phyloP scores from a whole-genome alignment of 1,140 invertebrate species.

The Chironomus tepperi region DNA sequence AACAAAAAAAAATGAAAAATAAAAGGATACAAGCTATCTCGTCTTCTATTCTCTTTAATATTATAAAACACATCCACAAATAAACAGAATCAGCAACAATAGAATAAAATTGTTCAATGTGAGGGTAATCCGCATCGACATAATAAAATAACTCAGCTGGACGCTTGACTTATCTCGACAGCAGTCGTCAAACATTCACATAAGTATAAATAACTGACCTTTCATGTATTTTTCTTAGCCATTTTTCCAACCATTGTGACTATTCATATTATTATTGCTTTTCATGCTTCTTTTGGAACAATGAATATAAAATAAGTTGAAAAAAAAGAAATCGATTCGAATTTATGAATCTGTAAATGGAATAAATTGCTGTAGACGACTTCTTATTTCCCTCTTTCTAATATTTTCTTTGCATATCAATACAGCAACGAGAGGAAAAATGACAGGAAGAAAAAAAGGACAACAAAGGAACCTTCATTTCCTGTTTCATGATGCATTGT shows the following conservation, averaged over 20 bases:
- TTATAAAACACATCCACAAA: neutral
- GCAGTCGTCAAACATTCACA: conserved; percentile 9
- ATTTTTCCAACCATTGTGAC: neutral
- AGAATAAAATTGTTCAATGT: neutral
- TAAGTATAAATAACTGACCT: conserved; percentile 23
- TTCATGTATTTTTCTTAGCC: neutral
- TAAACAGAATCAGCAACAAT: neutral
- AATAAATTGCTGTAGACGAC: neutral
- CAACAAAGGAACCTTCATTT: conserved; percentile 21
- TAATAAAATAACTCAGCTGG: conserved; percentile 22
- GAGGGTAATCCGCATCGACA: conserved; percentile 1
- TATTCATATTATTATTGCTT: neutral
- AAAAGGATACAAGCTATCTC: too few species aligned
- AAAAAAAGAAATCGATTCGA: conserved; percentile 17
- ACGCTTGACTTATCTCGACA: conserved; percentile 19
- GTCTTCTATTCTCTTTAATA: too few species aligned
- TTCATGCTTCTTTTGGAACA: neutral
- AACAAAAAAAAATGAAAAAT: too few species aligned
- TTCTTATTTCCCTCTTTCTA: neutral
- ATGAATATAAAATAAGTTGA: neutral
- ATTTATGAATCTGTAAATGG: conserved; percentile 18
- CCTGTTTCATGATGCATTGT: conserved; percentile 1
- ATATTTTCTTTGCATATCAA: conserved; percentile 15
- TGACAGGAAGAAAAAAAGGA: neutral
- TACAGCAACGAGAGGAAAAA: neutral